These are phyloP conservation scores for Lysiphlebus fabarum DNA, from an alignment of 1,140 invertebrate species.

Conservation along the genomic window DNA sequence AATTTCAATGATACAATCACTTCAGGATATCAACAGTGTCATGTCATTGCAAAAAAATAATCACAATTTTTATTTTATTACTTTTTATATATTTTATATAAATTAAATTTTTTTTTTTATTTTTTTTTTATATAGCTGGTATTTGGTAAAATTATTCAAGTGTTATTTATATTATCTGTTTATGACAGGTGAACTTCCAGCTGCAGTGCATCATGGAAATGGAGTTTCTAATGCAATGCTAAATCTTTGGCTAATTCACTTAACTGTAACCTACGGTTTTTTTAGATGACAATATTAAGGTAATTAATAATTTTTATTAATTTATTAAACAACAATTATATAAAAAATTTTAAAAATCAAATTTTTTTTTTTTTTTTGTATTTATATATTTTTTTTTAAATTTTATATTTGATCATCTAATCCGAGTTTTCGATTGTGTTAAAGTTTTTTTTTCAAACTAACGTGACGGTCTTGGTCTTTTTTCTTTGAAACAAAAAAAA, in stretches of 20 bases:
- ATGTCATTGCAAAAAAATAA: slow-evolving; percentile 1
- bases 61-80: neutral
- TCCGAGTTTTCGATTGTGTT: slow-evolving; percentile 48
- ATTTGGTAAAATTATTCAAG: slow-evolving; percentile 1
- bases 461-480: slow-evolving; percentile 32
- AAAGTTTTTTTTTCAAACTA: slow-evolving; percentile 45
- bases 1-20: slow-evolving; percentile 15
- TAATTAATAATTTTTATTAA: too few species aligned
- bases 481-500: slow-evolving; percentile 10
- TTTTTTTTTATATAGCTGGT: neutral
- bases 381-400: slow-evolving; percentile 22
- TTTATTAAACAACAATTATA: too few species aligned
- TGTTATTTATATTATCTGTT: slow-evolving; percentile 15
- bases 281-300: slow-evolving; percentile 56
- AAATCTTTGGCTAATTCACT: slow-evolving; percentile 53
- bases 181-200: slow-evolving; percentile 54
- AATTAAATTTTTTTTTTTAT: too few species aligned
- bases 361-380: slow-evolving; percentile 10
- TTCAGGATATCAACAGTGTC: slow-evolving; percentile 17
- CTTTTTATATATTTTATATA: neutral
- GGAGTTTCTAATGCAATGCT: slow-evolving; percentile 52
- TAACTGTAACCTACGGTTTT: slow-evolving; percentile 52
- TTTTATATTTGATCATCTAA: slow-evolving; percentile 31
- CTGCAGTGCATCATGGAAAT: slow-evolving; percentile 55
- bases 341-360: too few species aligned